These are phyloP conservation scores for Rhincodon typus DNA, from an alignment of 2,797 vertebrate species.

Conservation along the genomic window DNA sequence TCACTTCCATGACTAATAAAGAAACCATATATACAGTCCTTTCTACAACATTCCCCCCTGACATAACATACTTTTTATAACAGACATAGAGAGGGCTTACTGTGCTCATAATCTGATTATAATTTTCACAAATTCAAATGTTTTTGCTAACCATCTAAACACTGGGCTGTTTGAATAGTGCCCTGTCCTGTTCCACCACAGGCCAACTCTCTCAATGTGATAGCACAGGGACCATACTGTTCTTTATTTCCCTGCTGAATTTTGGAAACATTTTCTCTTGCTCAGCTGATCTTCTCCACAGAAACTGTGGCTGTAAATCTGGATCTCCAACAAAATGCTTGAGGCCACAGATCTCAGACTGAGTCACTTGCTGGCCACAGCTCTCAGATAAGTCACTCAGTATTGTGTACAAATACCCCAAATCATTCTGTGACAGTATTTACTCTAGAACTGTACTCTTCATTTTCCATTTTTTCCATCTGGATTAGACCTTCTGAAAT, in stretches of 20 bases:
- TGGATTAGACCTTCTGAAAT: not conserved
- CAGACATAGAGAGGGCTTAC: not conserved
- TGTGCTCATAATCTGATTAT: conserved; percentile 29
- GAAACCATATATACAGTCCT: not conserved
- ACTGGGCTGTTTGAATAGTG: conserved; percentile 23
- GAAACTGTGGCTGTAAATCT: not conserved
- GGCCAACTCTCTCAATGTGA: not conserved
- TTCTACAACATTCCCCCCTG: not conserved
- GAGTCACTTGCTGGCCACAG: not conserved
- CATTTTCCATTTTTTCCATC: not conserved
- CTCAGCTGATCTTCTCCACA: not conserved
- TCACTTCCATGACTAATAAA: not conserved
- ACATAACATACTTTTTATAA: not conserved
- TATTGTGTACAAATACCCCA: not conserved
- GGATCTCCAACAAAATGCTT: not conserved
- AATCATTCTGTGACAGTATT: not conserved
- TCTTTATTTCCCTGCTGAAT: conserved; percentile 12
- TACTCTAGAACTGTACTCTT: not conserved
- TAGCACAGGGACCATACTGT: not conserved
- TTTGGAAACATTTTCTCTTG: not conserved
- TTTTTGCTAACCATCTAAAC: not conserved
- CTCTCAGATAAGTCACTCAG: not conserved
- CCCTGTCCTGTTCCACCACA: conserved; percentile 28
- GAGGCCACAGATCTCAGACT: not conserved
- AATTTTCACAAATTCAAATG: conserved; percentile 30